phyloP scores from a whole-genome alignment of 2,113 vertebrate genomes.

The Anolis carolinensis region DNA sequence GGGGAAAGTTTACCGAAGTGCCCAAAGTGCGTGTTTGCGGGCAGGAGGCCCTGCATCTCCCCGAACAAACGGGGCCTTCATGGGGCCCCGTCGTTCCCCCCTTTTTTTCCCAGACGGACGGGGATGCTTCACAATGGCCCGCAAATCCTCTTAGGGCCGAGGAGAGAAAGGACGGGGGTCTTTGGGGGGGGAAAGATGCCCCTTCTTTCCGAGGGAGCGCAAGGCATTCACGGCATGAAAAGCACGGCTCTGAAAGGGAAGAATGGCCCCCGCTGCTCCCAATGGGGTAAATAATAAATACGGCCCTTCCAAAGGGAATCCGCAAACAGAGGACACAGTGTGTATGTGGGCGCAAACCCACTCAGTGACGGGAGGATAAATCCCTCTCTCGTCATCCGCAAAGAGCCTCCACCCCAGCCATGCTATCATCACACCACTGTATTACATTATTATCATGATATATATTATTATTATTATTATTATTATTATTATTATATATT shows the following conservation, averaged over 20 bases:
- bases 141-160: conserved; percentile 28
- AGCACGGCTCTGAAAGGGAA: background rate
- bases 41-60: too few species aligned
- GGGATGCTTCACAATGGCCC: background rate
- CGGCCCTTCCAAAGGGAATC: background rate
- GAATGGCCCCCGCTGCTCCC: conserved; percentile 9
- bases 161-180: background rate
- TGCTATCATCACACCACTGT: too few species aligned
- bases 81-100: background rate
- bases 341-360: too few species aligned
- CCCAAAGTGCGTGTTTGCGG: too few species aligned
- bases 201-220: background rate
- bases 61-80: too few species aligned
- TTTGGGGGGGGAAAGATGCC: background rate
- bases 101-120: background rate
- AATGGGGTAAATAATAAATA: conserved; percentile 9
- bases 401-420: too few species aligned
- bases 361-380: background rate
- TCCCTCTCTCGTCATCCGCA: background rate
- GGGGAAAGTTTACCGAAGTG: too few species aligned
- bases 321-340: background rate
- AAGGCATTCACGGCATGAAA: conserved; percentile 1
- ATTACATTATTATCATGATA: too few species aligned
- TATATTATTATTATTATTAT: too few species aligned
- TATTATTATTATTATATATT: too few species aligned